Evolutionary conservation across 2,888 invertebrate species (phyloP).

Genomic region (Euplexia lucipara): DNA sequence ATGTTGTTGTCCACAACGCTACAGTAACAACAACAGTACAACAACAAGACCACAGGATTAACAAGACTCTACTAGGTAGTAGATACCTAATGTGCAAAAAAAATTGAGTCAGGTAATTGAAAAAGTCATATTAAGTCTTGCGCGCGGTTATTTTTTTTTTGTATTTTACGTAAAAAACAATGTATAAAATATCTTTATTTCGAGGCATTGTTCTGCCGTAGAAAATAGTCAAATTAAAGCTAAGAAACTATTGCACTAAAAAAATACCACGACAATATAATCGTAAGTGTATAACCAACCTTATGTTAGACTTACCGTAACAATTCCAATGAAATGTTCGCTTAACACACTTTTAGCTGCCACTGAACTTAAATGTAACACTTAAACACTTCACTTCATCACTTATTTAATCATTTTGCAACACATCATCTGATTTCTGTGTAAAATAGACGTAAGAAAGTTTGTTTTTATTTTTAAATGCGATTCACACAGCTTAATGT

Average conservation of each 20-base stretch:
- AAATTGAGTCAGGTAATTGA: no score
- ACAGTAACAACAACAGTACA: no score
- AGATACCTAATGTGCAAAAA: no score
- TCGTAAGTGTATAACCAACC: slow-evolving; percentile 13
- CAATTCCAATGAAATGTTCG: slow-evolving; percentile 30
- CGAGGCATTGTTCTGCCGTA: no score
- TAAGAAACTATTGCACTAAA: not conserved
- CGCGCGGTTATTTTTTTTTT: no score
- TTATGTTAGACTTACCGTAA: slow-evolving; percentile 5
- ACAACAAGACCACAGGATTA: no score
- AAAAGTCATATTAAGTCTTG: no score
- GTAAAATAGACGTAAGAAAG: slow-evolving; percentile 21
- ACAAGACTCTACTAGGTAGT: no score
- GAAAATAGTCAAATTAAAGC: not conserved
- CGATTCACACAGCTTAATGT: not conserved
- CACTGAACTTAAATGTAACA: slow-evolving; percentile 13
- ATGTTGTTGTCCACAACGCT: no score
- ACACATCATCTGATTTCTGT: slow-evolving; percentile 12
- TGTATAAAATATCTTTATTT: not conserved
- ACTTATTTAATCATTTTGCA: slow-evolving; percentile 17
- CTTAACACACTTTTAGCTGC: slow-evolving; percentile 16
- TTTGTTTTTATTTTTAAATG: slow-evolving; percentile 33
- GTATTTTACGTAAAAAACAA: no score
- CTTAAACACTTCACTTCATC: slow-evolving; percentile 12
- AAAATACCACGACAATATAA: not conserved